Evolutionary conservation across 2,113 vertebrate species (phyloP).

Genomic region (Mola mola): DNA sequence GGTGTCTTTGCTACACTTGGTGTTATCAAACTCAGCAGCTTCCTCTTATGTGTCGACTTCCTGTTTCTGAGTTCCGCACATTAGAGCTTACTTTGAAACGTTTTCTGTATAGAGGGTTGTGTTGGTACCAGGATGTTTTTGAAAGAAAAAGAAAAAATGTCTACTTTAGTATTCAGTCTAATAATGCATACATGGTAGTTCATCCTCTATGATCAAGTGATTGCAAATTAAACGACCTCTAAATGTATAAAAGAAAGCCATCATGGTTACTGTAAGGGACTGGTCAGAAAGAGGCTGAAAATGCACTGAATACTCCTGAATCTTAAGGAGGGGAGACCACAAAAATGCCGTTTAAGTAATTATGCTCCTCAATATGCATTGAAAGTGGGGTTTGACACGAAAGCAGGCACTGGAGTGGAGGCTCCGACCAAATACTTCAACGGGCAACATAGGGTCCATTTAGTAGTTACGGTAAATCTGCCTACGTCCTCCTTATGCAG

Average conservation of each 20-base stretch:
- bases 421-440: conserved; percentile 6
- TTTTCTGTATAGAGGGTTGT: neutral
- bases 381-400: conserved; percentile 2
- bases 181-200: too few relatives aligned
- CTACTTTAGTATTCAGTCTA: neutral
- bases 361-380: neutral
- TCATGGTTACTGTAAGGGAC: too few relatives aligned
- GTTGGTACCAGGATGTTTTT: neutral
- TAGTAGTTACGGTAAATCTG: conserved; percentile 27
- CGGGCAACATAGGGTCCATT: conserved; percentile 13
- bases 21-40: conserved; percentile 79
- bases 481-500: conserved; percentile 23
- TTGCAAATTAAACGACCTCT: neutral
- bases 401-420: conserved; percentile 7
- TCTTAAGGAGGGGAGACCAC: neutral
- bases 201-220: neutral
- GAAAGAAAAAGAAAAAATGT: neutral
- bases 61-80: conserved; percentile 73
- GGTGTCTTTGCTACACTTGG: conserved; percentile 47
- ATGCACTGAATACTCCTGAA: too few relatives aligned
- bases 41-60: conserved; percentile 81
- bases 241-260: too few relatives aligned
- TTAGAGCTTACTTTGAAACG: conserved; percentile 18
- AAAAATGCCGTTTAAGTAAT: conserved; percentile 8
- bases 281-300: too few relatives aligned